These are phyloP conservation scores for Uropsilus gracilis DNA, from an alignment of 2,113 vertebrate genomes.

Conservation along the genomic window DNA sequence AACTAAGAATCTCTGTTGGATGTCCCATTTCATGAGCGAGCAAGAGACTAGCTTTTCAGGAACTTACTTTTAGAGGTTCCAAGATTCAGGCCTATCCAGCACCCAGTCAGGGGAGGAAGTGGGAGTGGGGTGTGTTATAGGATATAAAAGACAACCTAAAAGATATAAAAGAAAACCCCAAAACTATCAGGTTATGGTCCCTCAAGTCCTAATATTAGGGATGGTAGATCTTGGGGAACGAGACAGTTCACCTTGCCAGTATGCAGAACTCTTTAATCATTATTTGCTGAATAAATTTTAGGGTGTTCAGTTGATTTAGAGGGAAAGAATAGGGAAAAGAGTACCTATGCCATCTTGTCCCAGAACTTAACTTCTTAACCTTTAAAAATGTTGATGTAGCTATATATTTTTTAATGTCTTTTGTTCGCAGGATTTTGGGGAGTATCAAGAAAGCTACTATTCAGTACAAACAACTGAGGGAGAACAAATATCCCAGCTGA, in stretches of 20 bases:
- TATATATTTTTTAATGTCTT: neutral
- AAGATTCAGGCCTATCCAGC: neutral
- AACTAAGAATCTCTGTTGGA: neutral
- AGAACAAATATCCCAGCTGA: conserved; percentile 98
- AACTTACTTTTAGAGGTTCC: neutral
- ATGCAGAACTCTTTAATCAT: neutral
- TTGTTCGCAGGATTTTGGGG: conserved; percentile 94
- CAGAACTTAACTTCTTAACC: neutral
- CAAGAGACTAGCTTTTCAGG: neutral
- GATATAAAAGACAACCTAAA: too few species aligned
- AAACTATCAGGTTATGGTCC: neutral
- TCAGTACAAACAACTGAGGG: conserved; percentile 99
- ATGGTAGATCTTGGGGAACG: neutral
- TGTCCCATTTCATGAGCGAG: neutral
- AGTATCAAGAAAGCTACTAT: conserved; percentile 99
- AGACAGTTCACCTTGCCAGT: too few species aligned
- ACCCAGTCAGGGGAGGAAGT: neutral
- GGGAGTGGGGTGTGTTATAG: too few species aligned
- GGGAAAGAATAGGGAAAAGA: neutral
- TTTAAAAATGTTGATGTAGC: neutral
- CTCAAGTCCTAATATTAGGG: neutral
- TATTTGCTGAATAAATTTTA: neutral
- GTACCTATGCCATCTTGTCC: neutral
- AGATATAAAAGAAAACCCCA: neutral
- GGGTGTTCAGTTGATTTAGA: neutral